phyloP scores from a whole-genome alignment of 1,140 invertebrate species.

The Agrilus planipennis region DNA sequence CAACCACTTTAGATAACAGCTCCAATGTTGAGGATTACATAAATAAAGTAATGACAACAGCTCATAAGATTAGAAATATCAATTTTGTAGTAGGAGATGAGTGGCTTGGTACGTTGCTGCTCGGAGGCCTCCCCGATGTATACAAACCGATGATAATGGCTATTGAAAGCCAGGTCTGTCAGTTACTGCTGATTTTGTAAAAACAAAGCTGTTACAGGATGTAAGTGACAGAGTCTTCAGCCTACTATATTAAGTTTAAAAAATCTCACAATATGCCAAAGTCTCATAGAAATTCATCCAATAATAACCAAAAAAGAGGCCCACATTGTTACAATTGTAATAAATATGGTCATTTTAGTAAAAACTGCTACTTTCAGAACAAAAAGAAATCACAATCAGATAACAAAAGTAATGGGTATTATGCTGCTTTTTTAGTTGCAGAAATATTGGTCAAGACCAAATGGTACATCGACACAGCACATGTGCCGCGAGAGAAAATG shows the following conservation, averaged over 20 bases:
- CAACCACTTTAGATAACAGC: constrained; percentile 21
- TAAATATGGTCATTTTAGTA: constrained; percentile 6
- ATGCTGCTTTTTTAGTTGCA: neutral
- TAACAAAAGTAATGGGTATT: neutral
- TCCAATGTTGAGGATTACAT: constrained; percentile 27
- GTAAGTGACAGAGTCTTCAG: constrained; percentile 10
- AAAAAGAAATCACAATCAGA: no score
- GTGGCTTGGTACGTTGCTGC: constrained; percentile 27
- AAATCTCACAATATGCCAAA: constrained; percentile 4
- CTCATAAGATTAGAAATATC: constrained; percentile 25
- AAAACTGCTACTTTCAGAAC: neutral
- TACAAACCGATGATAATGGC: constrained; percentile 36
- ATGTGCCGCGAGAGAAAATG: neutral
- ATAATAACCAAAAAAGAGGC: neutral
- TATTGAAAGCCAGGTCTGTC: constrained; percentile 25
- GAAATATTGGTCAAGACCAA: no score
- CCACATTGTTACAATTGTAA: constrained; percentile 7
- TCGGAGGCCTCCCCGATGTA: constrained; percentile 27
- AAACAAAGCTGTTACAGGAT: constrained; percentile 33
- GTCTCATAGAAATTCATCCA: neutral
- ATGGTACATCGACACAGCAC: no score
- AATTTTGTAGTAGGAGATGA: constrained; percentile 28
- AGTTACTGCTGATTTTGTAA: constrained; percentile 30
- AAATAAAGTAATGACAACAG: constrained; percentile 27
- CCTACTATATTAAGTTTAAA: neutral